Base-by-base conservation (phyloP, 2,113 vertebrate species). In the Crotalus viridis region DNA sequence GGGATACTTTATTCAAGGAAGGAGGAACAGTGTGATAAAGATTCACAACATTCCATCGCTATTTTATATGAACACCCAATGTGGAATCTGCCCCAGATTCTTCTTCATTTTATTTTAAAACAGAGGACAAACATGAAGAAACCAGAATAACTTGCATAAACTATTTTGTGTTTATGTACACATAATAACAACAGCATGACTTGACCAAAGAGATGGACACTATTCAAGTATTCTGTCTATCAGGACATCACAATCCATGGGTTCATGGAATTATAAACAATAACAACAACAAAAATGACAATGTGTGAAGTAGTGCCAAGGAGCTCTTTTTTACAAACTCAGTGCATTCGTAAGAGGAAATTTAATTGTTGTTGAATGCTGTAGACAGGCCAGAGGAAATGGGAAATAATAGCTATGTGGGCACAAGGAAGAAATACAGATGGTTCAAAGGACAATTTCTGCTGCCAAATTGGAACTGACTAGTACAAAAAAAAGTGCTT, bases 391-490 rank as follows among this genome's bases (percentile, higher is more conserved):
- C 90, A 94, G 0, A 0, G 33, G 88, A 93, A 64, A 94, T 93
- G 96, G 94, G 94, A 96, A 95, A 55, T 93, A 33, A 94, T 94
- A 93, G 91, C 92, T 52, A 8, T 12, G 24, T 43, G 64, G 48
- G 28, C 93, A 92, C 91, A 94, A 95, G 94, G 92, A 95, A 95
- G 91, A 89, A 93, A 85, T 54, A 4, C 48, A 94, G 26, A 92
- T 88, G 85, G 95, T 92, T 81, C 91, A 90, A 89, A 85, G 92
- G 93, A 92, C 81, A 94, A 92, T 81, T 91, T 69, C 91, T 95
- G 87, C 93, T 94, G 92, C 94, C 90, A 95, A 94, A 93, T 89
- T 90, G 93, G 54, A 90, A 54, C 93, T 90, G 95, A 91, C 22
- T 10, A 88, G 22, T 55, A 54, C 24, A 87, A 24, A 86, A n/a